Evolutionary conservation across 2,888 invertebrate genomes (phyloP).

Genomic region (Elgonia sp.): DNA sequence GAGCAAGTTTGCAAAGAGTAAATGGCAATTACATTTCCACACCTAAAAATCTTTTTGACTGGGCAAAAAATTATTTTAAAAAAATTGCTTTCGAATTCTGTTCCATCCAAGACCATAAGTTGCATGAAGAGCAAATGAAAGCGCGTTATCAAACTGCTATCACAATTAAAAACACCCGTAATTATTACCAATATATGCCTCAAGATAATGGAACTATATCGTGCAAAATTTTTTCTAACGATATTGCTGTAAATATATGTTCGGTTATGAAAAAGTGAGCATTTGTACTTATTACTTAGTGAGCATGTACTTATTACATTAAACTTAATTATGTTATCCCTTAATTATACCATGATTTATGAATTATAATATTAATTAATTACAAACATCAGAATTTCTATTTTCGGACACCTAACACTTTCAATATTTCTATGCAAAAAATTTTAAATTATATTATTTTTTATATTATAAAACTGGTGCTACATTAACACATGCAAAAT

Average conservation of each 20-base stretch:
- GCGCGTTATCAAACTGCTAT: neutral
- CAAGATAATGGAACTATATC: neutral
- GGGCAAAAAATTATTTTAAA: constrained; percentile 31
- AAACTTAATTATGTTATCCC: no score
- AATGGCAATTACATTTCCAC: constrained; percentile 7
- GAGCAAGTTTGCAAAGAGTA: constrained; percentile 59
- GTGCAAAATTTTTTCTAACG: neutral
- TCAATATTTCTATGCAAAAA: no score
- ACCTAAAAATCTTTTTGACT: constrained; percentile 42
- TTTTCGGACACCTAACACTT: no score
- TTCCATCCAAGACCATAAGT: constrained; percentile 7
- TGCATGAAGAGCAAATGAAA: constrained; percentile 13
- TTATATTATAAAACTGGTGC: no score
- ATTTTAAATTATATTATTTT: no score
- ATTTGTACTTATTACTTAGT: no score
- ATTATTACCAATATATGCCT: constrained; percentile 9
- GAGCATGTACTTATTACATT: no score
- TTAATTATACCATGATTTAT: no score
- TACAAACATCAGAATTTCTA: no score
- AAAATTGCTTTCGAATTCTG: constrained; percentile 50
- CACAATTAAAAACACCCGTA: constrained; percentile 9
- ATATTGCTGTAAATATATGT: neutral
- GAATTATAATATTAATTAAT: no score
- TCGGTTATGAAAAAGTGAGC: no score
- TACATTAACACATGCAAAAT: no score